These are phyloP conservation scores for Nycteola revayana DNA, from an alignment of 2,888 invertebrate species.

Conservation along the genomic window DNA sequence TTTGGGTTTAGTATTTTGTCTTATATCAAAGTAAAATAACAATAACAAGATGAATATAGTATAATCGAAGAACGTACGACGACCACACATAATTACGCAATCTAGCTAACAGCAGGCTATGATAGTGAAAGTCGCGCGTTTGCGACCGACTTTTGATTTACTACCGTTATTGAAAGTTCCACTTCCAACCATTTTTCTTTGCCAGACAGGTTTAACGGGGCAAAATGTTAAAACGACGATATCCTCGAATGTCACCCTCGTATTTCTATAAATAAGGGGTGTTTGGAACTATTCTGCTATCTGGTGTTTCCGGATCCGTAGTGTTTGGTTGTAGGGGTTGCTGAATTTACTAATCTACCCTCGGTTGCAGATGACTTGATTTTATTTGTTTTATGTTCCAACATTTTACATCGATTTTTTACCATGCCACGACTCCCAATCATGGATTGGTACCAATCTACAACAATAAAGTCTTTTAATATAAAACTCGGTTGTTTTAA, in stretches of 20 bases:
- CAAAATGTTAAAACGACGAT: conserved; percentile 14
- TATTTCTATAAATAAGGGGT: conserved; percentile 29
- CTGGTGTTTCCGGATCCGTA: conserved; percentile 31
- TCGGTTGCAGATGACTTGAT: neutral
- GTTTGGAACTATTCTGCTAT: conserved; percentile 28
- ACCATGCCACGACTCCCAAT: too few relatives aligned
- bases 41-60: too few relatives aligned
- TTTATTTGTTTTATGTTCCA: neutral
- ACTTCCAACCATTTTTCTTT: conserved; percentile 24
- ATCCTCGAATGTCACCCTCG: conserved; percentile 20
- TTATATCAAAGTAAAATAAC: too few relatives aligned
- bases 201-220: conserved; percentile 30
- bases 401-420: too few relatives aligned
- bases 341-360: conserved; percentile 3
- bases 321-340: conserved; percentile 4
- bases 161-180: conserved; percentile 27
- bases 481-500: neutral
- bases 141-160: conserved; percentile 37
- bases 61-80: conserved; percentile 12
- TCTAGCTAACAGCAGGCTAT: conserved; percentile 14
- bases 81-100: conserved; percentile 30
- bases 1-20: too few relatives aligned
- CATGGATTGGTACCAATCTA: too few relatives aligned
- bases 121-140: conserved; percentile 46
- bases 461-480: neutral